These are phyloP conservation scores for Muscidifurax raptorellus DNA, from an alignment of 1,140 invertebrate species.

Conservation along the genomic window DNA sequence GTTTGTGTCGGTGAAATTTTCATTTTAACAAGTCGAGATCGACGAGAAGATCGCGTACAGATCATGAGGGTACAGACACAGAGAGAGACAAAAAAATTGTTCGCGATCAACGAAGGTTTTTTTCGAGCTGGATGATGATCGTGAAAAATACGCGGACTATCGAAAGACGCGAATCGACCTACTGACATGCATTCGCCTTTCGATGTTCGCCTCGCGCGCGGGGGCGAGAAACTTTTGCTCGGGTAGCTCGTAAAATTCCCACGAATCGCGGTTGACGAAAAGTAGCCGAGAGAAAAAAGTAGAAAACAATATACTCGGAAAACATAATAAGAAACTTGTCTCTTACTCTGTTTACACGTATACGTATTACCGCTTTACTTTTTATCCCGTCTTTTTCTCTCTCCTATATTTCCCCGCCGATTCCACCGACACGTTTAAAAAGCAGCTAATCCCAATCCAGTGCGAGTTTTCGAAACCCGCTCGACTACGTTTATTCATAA, in stretches of 20 bases:
- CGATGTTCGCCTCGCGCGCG: slow-evolving; percentile 5
- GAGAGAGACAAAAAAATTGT: not conserved
- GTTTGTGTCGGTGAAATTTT: slow-evolving; percentile 28
- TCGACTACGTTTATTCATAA: not conserved
- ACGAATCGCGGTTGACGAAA: slow-evolving; percentile 37
- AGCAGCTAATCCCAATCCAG: too few relatives aligned
- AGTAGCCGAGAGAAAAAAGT: slow-evolving; percentile 28
- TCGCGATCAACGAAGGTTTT: not conserved
- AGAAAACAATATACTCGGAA: not conserved
- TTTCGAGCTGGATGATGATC: slow-evolving; percentile 1
- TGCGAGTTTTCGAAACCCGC: too few relatives aligned
- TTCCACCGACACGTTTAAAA: not conserved
- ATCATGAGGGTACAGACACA: not conserved
- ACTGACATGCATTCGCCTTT: slow-evolving; percentile 47
- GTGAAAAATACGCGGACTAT: slow-evolving; percentile 34
- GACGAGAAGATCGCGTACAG: not conserved
- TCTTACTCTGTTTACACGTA: slow-evolving; percentile 11
- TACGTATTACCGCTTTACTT: not conserved
- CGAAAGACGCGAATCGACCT: slow-evolving; percentile 42
- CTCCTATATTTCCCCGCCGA: too few relatives aligned
- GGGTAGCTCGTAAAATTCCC: slow-evolving; percentile 13
- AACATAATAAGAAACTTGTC: slow-evolving; percentile 12
- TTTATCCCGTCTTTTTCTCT: not conserved
- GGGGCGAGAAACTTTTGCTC: slow-evolving; percentile 27
- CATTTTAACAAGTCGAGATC: slow-evolving; percentile 39